Base-by-base conservation (phyloP, 2,888 invertebrate species). In the Gerris lacustris region DNA sequence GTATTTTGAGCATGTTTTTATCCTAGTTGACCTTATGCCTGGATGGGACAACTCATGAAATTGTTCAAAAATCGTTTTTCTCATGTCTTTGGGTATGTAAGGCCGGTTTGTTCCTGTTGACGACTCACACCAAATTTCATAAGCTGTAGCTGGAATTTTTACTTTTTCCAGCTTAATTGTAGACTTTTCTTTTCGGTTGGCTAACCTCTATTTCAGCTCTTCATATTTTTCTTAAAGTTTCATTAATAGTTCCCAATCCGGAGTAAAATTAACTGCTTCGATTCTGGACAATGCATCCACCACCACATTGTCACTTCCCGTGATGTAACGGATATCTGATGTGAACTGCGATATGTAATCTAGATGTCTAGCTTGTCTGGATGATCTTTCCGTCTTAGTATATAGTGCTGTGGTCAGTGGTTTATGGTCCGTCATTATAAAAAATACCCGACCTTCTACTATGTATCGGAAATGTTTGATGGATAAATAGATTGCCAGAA, bases 401-500 rank as follows among this genome's bases (percentile, higher is more conserved):
- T n/a, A 45, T 66, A 71, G 63, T 45, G 70, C 71, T 18, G 63
- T 68, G 18, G 68, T 72, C 43, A 63, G 67, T 6, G 47, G 73
- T 63, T 63, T 69, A 63, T 68, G 71, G 47, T 72, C 72, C 1
- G 66, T 64, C 15, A 71, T 68, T 31, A 70, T 67, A 1, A 44
- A 17, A 45, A 69, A 71, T 31, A n/a, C 43, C 6, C 69, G 63
- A 6, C 64, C 70, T 67, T 73, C 72, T 6, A 72, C 31, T 15
- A 70, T 6, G 45, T 70, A 45, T 6, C 63, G 45, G 43, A 73
- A 73, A 45, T 67, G 68, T 4, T 76, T 71, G 72, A 69, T 69
- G 47, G 69, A 67, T 45, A 74, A 81, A 80, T 5, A 80, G 55
- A 70, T 82, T 80, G 71, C 80, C 81, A 43, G 78, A 77, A n/a